These are phyloP conservation scores for Thalassophryne amazonica DNA, from an alignment of 2,797 vertebrate species.

Conservation along the genomic window DNA sequence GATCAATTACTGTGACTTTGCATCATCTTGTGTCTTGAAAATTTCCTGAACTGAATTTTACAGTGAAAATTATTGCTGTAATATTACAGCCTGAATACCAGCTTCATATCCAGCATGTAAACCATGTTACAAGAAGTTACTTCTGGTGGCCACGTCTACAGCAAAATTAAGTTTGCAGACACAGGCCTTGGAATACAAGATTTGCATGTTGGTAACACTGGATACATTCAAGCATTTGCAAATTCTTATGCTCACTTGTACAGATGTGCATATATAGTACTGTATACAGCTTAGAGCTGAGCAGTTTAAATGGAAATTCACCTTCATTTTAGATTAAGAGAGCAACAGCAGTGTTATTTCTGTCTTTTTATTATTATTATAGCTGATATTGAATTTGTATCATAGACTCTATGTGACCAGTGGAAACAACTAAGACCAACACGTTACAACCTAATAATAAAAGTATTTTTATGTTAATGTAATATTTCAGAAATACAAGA, in stretches of 20 bases:
- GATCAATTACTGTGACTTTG: neutral
- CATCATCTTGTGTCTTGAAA: neutral
- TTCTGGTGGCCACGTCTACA: too few relatives aligned
- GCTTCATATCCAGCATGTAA: too few relatives aligned
- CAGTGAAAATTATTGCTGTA: too few relatives aligned
- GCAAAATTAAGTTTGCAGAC: too few relatives aligned
- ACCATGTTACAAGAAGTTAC: too few relatives aligned
- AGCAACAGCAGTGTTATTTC: neutral
- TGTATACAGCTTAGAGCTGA: neutral
- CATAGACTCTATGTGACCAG: too few relatives aligned
- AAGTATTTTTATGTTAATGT: neutral
- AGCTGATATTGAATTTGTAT: neutral
- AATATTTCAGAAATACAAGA: neutral
- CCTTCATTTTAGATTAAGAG: neutral
- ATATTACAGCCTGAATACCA: too few relatives aligned
- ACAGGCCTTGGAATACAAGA: too few relatives aligned
- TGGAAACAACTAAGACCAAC: too few relatives aligned
- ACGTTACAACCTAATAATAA: too few relatives aligned
- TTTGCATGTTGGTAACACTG: neutral
- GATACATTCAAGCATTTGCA: neutral
- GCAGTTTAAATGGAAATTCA: constrained; percentile 38
- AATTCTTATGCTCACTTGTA: neutral
- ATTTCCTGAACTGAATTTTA: too few relatives aligned
- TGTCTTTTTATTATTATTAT: constrained; percentile 3
- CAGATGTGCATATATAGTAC: too few relatives aligned